A percentile compares a stretch with the other conserved stretches of the same genome.
These are phyloP conservation scores for Cossypha heuglini DNA, from an alignment of 2,797 vertebrate genomes.

Conservation along the genomic window DNA sequence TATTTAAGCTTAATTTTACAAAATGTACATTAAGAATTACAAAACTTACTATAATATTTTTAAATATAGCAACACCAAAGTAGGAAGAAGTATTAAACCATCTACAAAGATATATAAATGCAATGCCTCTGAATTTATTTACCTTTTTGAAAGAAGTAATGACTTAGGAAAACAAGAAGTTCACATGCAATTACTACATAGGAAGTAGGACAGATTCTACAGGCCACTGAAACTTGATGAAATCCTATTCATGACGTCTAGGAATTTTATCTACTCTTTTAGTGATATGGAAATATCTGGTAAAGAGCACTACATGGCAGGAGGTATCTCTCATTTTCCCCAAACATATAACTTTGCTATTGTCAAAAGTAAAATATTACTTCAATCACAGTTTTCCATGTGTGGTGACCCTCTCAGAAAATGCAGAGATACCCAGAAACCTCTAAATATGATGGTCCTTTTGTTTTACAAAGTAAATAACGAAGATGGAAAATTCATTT, in stretches of 20 bases:
- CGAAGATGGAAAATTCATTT: neutral
- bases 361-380: neutral
- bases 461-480: neutral
- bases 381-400: neutral
- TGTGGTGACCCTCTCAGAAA: neutral
- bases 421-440: neutral
- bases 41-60: neutral
- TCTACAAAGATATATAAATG: neutral
- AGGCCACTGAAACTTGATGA: neutral
- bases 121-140: neutral
- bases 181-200: neutral
- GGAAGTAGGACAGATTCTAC: neutral
- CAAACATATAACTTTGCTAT: neutral
- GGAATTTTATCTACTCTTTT: fast-evolving
- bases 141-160: neutral
- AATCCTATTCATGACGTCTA: neutral
- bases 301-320: neutral
- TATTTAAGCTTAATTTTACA: neutral
- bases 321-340: neutral
- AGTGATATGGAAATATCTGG: neutral
- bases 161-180: neutral
- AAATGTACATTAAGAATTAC: neutral
- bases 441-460: neutral
- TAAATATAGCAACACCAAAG: neutral
- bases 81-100: neutral